These are phyloP conservation scores for Falco peregrinus DNA, from an alignment of 2,797 vertebrate species.

Conservation along the genomic window DNA sequence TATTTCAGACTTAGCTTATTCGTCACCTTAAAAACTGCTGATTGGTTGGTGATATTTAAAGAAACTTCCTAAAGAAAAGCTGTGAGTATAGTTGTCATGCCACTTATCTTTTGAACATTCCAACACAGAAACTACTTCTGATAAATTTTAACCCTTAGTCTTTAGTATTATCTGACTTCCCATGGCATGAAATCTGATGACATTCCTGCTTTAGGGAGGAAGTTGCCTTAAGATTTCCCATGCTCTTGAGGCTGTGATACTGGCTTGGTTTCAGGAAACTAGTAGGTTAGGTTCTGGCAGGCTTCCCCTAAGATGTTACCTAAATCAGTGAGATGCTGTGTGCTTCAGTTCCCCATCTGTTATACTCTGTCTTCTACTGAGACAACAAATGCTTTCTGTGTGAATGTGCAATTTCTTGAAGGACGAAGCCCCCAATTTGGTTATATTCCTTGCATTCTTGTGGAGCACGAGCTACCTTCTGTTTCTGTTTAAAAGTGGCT, in stretches of 20 bases:
- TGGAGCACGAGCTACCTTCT: background rate
- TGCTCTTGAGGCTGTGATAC: background rate
- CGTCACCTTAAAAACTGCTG: background rate
- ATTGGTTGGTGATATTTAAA: accelerated
- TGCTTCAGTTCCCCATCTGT: background rate
- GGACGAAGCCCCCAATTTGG: background rate
- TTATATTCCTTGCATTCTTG: background rate
- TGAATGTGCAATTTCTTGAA: background rate
- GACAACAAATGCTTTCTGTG: background rate
- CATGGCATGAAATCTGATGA: background rate
- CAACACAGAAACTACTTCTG: background rate
- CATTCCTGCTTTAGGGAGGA: background rate
- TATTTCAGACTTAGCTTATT: background rate
- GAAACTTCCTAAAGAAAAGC: background rate
- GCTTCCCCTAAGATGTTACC: background rate
- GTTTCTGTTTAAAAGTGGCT: background rate
- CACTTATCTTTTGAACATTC: background rate
- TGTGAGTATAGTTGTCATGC: background rate
- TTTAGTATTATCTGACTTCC: background rate
- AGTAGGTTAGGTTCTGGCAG: background rate
- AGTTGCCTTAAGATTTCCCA: background rate
- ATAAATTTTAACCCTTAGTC: background rate
- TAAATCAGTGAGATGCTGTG: background rate
- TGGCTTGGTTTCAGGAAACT: background rate
- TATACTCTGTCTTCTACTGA: background rate